A percentile compares a stretch with the other conserved stretches of the same genome.
phyloP scores from a whole-genome alignment of 2,797 vertebrate species.

The Anas flavirostris region DNA sequence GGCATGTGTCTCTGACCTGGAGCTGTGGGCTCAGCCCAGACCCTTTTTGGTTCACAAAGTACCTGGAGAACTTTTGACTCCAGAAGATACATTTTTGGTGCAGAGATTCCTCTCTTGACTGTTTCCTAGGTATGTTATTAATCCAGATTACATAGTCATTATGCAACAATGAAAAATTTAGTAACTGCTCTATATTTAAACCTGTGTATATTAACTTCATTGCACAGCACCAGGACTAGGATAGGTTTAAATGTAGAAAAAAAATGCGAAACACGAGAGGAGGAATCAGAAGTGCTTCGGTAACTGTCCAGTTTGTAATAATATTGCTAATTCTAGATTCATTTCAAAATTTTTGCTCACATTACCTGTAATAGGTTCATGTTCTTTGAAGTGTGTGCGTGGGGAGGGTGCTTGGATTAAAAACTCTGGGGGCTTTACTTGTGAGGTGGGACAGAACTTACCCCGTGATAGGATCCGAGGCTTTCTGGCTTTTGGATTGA shows the following conservation, averaged over 20 bases:
- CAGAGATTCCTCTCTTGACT: neutral
- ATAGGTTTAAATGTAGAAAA: neutral
- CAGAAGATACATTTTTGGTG: neutral
- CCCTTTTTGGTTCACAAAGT: neutral
- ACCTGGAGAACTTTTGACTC: neutral
- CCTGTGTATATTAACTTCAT: constrained; percentile 37
- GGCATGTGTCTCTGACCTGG: neutral
- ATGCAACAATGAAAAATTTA: constrained; percentile 39
- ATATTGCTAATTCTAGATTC: neutral
- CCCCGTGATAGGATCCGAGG: neutral
- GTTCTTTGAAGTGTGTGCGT: neutral
- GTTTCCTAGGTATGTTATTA: neutral
- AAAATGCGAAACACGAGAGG: neutral
- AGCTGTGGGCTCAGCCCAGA: neutral
- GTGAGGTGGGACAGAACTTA: neutral
- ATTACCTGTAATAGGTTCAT: neutral
- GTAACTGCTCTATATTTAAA: constrained; percentile 53
- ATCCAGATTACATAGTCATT: constrained; percentile 32
- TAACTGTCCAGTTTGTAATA: neutral
- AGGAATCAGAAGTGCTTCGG: neutral
- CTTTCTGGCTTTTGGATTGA: neutral
- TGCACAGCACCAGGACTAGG: neutral
- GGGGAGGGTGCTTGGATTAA: neutral
- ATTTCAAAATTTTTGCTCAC: neutral
- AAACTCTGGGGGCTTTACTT: neutral